phyloP scores from a whole-genome alignment of 1,140 invertebrate species.

The Achroia grisella region DNA sequence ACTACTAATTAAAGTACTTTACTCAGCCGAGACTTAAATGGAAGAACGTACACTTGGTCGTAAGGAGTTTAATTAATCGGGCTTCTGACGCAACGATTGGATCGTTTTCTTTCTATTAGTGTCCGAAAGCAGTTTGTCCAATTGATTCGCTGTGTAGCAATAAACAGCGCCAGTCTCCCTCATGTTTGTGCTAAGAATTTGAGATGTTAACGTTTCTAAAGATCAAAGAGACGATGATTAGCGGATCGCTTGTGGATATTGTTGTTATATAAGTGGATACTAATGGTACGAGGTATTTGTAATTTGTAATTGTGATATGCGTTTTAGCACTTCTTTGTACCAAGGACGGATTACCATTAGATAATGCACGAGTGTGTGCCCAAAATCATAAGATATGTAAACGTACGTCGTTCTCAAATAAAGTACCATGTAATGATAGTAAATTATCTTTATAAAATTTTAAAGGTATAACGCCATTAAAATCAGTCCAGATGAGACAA shows the following conservation, averaged over 20 bases:
- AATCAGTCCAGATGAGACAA: constrained; percentile 48
- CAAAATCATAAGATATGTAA: constrained; percentile 5
- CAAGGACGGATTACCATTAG: constrained; percentile 13
- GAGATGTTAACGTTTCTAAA: constrained; percentile 53
- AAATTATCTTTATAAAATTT: constrained; percentile 53
- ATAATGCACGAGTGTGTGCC: constrained; percentile 4
- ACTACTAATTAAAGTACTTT: constrained; percentile 67
- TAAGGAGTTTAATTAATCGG: constrained; percentile 66
- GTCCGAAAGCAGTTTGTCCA: constrained; percentile 56
- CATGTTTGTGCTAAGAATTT: constrained; percentile 59
- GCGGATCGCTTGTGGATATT: constrained; percentile 48
- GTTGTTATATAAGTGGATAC: constrained; percentile 47
- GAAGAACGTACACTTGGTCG: constrained; percentile 42
- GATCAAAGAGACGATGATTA: constrained; percentile 58
- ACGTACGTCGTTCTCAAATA: constrained; percentile 1
- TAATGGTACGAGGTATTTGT: constrained; percentile 35
- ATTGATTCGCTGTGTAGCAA: constrained; percentile 57
- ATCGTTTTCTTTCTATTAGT: constrained; percentile 62
- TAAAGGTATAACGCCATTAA: constrained; percentile 48
- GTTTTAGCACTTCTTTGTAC: constrained; percentile 45
- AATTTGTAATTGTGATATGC: constrained; percentile 45
- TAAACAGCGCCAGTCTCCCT: constrained; percentile 32
- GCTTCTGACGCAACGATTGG: constrained; percentile 42
- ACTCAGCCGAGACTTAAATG: constrained; percentile 46
- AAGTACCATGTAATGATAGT: constrained; percentile 24